Percentiles rank a stretch among this genome's conserved stretches.
These are phyloP conservation scores for Endotricha flammealis DNA, from an alignment of 2,888 invertebrate species.

Conservation along the genomic window DNA sequence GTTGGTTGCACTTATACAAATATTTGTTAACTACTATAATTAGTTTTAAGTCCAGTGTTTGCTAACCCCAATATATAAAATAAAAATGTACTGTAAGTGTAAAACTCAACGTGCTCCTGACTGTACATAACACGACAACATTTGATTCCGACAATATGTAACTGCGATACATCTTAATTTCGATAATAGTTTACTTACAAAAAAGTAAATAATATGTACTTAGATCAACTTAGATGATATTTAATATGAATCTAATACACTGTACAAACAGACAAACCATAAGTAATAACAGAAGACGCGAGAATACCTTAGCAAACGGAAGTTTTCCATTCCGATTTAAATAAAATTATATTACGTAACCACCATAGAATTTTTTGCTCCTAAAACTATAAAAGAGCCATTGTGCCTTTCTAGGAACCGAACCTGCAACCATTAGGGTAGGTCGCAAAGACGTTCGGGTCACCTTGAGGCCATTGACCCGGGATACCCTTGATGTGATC, in stretches of 20 bases:
- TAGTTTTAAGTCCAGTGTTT: no score
- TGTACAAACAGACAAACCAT: not conserved
- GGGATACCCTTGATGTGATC: constrained; percentile 1
- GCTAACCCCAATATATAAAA: no score
- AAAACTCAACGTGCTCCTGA: no score
- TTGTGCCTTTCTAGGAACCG: constrained; percentile 54
- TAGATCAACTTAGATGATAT: no score
- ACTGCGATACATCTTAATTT: no score
- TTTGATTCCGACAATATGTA: no score
- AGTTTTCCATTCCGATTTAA: not conserved
- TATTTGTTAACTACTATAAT: no score
- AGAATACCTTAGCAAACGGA: constrained; percentile 2
- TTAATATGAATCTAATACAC: not conserved
- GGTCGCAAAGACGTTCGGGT: constrained; percentile 53
- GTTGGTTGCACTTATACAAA: no score
- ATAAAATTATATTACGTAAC: not conserved
- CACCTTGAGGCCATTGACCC: constrained; percentile 22
- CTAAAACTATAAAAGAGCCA: constrained; percentile 30
- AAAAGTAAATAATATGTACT: no score
- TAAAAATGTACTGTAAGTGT: no score
- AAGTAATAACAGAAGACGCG: not conserved
- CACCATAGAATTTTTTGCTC: constrained; percentile 5
- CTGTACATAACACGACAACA: no score
- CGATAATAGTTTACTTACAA: no score
- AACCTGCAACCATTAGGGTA: constrained; percentile 50